phyloP scores from a whole-genome alignment of 2,888 invertebrate genomes.

The Apomyelois bistriatella region DNA sequence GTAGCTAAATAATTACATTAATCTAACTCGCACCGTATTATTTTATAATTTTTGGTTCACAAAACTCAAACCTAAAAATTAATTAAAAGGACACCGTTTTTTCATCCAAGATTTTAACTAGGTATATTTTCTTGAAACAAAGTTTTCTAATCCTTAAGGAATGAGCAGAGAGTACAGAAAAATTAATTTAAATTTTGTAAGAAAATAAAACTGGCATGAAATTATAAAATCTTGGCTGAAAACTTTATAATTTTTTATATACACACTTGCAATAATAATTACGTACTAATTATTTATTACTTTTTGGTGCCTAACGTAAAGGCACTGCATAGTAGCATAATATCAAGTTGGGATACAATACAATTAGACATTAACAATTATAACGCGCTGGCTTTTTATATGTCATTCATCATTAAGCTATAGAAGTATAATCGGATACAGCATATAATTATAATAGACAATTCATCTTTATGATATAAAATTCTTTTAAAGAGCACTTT shows the following conservation, averaged over 20 bases:
- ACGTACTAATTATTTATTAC: background rate
- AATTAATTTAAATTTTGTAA: background rate
- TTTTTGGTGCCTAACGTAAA: background rate
- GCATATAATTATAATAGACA: no score
- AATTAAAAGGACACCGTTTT: background rate
- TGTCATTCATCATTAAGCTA: no score
- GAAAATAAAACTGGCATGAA: background rate
- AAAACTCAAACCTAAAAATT: conserved; percentile 22
- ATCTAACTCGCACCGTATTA: conserved; percentile 38
- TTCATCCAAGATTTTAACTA: conserved; percentile 3
- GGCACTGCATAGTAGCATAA: conserved; percentile 2
- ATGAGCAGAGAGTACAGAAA: background rate
- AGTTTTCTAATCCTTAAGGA: no score
- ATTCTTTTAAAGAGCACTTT: no score
- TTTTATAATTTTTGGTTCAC: conserved; percentile 45
- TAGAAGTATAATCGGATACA: no score
- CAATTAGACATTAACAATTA: no score
- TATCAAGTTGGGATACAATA: background rate
- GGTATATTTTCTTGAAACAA: background rate
- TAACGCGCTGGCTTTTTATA: no score
- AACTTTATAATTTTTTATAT: background rate
- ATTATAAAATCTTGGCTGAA: background rate
- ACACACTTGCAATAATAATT: conserved; percentile 2
- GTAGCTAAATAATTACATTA: conserved; percentile 40
- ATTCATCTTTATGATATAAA: no score